Evolutionary conservation across 2,797 vertebrate species (phyloP), one percentile per base, ranked within the genome.

Genomic region (Ctenopoma multispine): DNA sequence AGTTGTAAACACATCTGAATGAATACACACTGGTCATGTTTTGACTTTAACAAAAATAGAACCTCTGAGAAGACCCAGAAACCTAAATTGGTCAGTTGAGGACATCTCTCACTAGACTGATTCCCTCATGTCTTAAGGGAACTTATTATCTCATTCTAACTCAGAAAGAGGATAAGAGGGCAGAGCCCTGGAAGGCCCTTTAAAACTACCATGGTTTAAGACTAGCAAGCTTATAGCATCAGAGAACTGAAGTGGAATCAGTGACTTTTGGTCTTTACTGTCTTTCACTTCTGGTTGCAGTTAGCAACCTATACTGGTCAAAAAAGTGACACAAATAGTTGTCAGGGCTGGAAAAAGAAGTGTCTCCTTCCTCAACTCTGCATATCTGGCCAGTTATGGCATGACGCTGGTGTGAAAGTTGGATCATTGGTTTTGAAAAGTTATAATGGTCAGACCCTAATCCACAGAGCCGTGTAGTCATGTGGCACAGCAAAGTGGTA

Each of bases 91-190:
- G 77, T 75, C 49, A 66, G 21, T 31, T 67, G 21, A 65, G 66
- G 53, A 53, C 54, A 65, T 65, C 71, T 58, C 53, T 50, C 43
- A 73, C 51, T 44, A 75, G 60, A 87, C 76, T 85, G 82, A 82
- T 77, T 82, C 31, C 70, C 44, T 55, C 3, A 3, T 15, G 44
- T 86, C 75, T 90, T 77, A 70, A 57, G 81, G 75, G 74, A 90
- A 77, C 83, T 83, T 83, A 85, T 91, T 91, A 89, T 88, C 87
- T 92, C 1, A 17, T 63, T 76, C 87, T 81, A 49, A 55, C 78
- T 89, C 38, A 9, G 47, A 79, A 83, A 86, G 79, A 82, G 72
- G 88, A 93, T 90, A 82, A 87, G 64, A 71, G 65, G 7, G 23
- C 50, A 51, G 77, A 89, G 80, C 53, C 69, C 86, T 24, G 46